A percentile compares a stretch with the other conserved stretches of the same genome.
Conservation (phyloP, 2,113 vertebrate species). For the Monarcha castaneiventris region DNA sequence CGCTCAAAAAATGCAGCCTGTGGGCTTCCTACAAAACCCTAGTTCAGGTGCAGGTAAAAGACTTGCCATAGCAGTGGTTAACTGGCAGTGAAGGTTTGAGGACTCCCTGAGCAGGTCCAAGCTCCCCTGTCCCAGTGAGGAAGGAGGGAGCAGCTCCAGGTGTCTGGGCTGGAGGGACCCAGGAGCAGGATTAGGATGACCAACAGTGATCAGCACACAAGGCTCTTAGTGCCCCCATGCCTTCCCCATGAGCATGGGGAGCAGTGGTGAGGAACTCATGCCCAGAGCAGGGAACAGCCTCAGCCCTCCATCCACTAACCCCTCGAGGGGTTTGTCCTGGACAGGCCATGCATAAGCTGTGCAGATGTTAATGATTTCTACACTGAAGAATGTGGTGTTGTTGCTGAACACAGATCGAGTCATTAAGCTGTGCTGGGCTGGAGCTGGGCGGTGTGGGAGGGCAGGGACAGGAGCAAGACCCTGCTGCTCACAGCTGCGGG, state of each 20-base stretch:
- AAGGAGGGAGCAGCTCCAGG: background rate
- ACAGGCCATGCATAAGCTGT: background rate
- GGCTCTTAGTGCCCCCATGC: background rate
- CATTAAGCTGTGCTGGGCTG: background rate
- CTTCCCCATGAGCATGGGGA: background rate
- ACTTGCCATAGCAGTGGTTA: background rate
- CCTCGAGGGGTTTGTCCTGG: background rate
- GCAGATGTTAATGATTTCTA: slow-evolving; percentile 64
- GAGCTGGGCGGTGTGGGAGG: background rate
- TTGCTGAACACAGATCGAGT: background rate
- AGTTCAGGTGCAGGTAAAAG: background rate
- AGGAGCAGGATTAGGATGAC: background rate
- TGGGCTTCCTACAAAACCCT: background rate
- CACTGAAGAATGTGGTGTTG: slow-evolving; percentile 39
- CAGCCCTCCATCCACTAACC: background rate
- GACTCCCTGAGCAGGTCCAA: background rate
- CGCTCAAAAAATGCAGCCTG: background rate
- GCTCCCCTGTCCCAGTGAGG: background rate
- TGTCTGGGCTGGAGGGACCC: background rate
- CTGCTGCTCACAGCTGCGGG: background rate
- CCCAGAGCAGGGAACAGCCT: background rate
- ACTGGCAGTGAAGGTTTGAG: background rate
- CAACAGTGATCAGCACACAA: background rate
- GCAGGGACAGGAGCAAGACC: background rate
- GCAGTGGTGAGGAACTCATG: background rate